phyloP scores from a whole-genome alignment of 2,113 vertebrate genomes.

The Sander lucioperca region DNA sequence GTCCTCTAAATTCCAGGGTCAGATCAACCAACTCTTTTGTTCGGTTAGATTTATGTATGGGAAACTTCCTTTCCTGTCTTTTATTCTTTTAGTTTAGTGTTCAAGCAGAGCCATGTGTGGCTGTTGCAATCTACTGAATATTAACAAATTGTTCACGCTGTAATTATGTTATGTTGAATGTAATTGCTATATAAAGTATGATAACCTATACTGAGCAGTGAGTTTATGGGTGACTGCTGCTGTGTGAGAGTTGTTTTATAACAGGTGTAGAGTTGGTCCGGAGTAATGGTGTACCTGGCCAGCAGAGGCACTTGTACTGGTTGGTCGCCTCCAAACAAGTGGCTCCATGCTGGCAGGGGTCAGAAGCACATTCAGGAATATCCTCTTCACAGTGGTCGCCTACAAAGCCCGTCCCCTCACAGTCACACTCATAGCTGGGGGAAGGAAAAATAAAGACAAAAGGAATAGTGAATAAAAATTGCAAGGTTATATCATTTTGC shows the following conservation, averaged over 20 bases:
- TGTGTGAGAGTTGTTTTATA: not conserved
- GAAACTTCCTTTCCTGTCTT: constrained; percentile 12
- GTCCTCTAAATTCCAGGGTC: constrained; percentile 1
- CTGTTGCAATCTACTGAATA: not conserved
- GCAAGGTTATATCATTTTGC: not conserved
- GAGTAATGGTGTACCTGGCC: constrained; percentile 85
- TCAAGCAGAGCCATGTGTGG: not conserved
- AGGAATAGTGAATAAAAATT: not conserved
- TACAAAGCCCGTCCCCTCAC: constrained; percentile 88
- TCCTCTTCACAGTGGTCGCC: constrained; percentile 90
- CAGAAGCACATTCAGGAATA: constrained; percentile 91
- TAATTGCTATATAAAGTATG: not conserved
- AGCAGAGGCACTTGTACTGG: constrained; percentile 90
- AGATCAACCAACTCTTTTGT: constrained; percentile 13
- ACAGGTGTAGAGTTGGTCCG: not conserved
- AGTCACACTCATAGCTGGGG: constrained; percentile 90
- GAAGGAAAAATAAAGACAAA: not conserved
- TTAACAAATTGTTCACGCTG: not conserved
- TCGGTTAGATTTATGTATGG: constrained; percentile 33
- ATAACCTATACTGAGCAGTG: not conserved
- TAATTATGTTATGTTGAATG: not conserved
- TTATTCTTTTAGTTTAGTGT: not conserved
- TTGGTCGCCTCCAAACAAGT: constrained; percentile 88
- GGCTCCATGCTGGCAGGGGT: constrained; percentile 90
- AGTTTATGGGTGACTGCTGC: not conserved